Conservation (phyloP, 2,797 vertebrate species). For the Gobio occitaniae region DNA sequence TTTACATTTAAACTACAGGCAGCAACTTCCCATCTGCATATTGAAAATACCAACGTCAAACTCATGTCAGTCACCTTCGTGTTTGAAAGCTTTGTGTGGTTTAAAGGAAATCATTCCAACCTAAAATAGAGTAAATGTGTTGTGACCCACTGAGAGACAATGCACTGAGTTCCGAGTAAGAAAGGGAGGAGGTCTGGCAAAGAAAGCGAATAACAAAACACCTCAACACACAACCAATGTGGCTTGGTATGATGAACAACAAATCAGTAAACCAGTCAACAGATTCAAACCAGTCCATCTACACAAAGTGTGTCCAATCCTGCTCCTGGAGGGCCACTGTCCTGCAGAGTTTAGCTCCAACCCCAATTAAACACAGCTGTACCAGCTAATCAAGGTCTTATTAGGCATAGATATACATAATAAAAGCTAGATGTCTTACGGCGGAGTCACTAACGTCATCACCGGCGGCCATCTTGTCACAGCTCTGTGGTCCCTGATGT, state of each 20-base stretch:
- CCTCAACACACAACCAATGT: not conserved
- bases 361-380: no score
- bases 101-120: constrained; percentile 25
- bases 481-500: no score
- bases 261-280: not conserved
- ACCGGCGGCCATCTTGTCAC: no score
- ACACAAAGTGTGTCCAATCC: not conserved
- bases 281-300: constrained; percentile 16
- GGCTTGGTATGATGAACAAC: constrained; percentile 4
- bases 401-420: no score
- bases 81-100: not conserved
- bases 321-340: no score
- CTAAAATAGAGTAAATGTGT: constrained; percentile 1
- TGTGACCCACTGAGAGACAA: constrained; percentile 26
- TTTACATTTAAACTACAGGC: not conserved
- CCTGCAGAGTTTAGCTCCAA: no score
- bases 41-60: not conserved
- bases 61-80: not conserved
- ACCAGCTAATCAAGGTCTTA: no score
- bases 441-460: no score
- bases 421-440: no score
- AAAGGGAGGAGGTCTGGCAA: constrained; percentile 8
- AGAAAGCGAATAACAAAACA: constrained; percentile 43
- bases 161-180: constrained; percentile 11
- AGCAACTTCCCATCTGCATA: not conserved